Evolutionary conservation across 2,113 vertebrate genomes (phyloP), one percentile per base, ranked within the genome.

Genomic region (Tetrax tetrax): DNA sequence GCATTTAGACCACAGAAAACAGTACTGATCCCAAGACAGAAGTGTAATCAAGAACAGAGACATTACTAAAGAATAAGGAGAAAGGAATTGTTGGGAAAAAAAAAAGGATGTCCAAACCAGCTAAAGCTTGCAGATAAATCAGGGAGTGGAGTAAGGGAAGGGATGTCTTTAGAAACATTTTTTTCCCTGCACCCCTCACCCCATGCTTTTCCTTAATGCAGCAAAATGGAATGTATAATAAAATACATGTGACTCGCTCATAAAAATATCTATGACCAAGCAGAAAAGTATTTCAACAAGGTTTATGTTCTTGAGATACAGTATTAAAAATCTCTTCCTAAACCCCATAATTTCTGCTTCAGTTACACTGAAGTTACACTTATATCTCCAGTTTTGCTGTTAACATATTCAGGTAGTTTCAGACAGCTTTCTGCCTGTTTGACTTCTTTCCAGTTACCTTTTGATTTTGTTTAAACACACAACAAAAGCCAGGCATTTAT

Each of bases 391-490:
- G 14, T 89, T 96, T 69, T 83, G 28, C 37, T 76, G 51, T 33
- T 71, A 84, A 64, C 21, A 5, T 53, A 29, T 10, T 81, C 37
- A 59, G 63, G n/a, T 35, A 50, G 7, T 78, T 85, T 61, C 71
- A 83, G 79, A 79, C 21, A 71, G 33, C 14, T 85, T 90, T 87
- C 61, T 78, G 33, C 37, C 35, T 38, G 23, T 77, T 79, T 57
- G 27, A 75, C 29, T 70, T 82, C 38, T 60, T 77, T 76, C 65
- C 75, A 64, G 41, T 56, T 60, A 78, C 22, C 35, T 87, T 87
- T 74, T 57, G 48, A n/a, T 94, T 89, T 94, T 79, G 6, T 89
- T 94, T 84, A 64, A 87, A 75, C 14, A 61, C 37, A 38, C 31
- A 75, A 28, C 7, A 82, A 65, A 87, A 82, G 1, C 0, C 19